phyloP scores from a whole-genome alignment of 2,113 vertebrate genomes.

The Montifringilla adamsi region DNA sequence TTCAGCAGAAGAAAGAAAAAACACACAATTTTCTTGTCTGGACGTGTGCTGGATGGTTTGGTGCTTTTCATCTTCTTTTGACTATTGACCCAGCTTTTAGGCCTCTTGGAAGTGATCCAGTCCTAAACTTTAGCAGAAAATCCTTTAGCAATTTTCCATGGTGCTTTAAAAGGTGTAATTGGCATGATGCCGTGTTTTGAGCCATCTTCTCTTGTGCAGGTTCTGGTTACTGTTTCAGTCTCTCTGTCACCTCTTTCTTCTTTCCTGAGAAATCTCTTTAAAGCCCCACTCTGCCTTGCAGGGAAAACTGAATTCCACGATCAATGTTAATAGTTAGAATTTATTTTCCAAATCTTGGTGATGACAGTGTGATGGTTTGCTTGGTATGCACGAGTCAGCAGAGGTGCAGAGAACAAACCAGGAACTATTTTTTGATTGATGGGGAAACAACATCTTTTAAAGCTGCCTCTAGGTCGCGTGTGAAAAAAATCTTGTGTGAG shows the following conservation, averaged over 20 bases:
- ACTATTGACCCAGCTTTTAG: neutral
- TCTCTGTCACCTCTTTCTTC: neutral
- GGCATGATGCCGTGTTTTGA: neutral
- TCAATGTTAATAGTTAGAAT: neutral
- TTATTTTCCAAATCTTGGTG: neutral
- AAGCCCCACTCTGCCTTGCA: neutral
- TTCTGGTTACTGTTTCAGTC: neutral
- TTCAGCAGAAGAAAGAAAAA: neutral
- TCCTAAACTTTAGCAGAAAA: neutral
- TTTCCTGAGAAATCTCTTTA: neutral
- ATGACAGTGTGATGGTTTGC: neutral
- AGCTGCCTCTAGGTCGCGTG: neutral
- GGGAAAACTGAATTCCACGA: neutral
- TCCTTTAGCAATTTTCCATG: neutral
- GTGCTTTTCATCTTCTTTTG: neutral
- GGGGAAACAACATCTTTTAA: neutral
- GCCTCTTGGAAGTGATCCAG: neutral
- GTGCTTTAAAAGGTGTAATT: neutral
- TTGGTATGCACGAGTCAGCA: accelerated
- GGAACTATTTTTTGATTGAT: constrained; percentile 6
- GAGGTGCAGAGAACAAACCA: neutral
- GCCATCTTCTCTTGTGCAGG: neutral
- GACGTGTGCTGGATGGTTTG: neutral
- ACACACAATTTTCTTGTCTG: neutral
- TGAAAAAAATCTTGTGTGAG: constrained; percentile 8